A percentile compares a stretch with the other conserved stretches of the same genome.
Evolutionary conservation across 2,113 vertebrate species (phyloP).

Genomic region (Phaethornis superciliosus): DNA sequence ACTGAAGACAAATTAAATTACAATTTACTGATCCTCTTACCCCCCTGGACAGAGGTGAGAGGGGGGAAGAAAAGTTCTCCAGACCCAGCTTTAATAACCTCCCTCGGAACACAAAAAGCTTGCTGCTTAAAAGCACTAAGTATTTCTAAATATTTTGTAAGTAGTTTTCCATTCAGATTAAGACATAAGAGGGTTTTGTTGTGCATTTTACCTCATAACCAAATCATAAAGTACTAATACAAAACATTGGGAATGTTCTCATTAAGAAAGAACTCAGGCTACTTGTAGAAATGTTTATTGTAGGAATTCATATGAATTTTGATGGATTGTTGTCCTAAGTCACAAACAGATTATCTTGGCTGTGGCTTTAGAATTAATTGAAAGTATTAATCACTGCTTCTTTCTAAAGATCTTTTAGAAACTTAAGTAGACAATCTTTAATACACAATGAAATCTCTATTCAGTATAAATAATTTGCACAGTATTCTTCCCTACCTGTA

Average conservation of each 20-base stretch:
- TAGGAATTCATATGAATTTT: neutral
- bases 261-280: neutral
- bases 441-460: neutral
- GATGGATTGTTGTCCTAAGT: neutral
- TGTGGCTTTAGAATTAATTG: neutral
- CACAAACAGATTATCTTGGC: neutral
- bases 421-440: neutral
- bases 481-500: neutral
- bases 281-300: neutral
- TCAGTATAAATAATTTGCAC: neutral
- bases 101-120: constrained; percentile 37
- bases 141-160: constrained; percentile 71
- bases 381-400: neutral
- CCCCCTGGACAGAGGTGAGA: neutral
- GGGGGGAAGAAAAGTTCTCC: neutral
- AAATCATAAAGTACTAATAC: constrained; percentile 31
- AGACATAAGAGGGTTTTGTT: constrained; percentile 21
- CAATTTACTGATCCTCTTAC: neutral
- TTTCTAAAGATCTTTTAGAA: neutral
- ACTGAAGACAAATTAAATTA: constrained; percentile 5
- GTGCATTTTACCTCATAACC: constrained; percentile 48
- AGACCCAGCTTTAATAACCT: constrained; percentile 48
- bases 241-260: neutral
- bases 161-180: constrained; percentile 39
- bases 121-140: constrained; percentile 69